A percentile compares a stretch with the other conserved stretches of the same genome.
Evolutionary conservation across 2,797 vertebrate genomes (phyloP).

Genomic region (Falco columbarius): DNA sequence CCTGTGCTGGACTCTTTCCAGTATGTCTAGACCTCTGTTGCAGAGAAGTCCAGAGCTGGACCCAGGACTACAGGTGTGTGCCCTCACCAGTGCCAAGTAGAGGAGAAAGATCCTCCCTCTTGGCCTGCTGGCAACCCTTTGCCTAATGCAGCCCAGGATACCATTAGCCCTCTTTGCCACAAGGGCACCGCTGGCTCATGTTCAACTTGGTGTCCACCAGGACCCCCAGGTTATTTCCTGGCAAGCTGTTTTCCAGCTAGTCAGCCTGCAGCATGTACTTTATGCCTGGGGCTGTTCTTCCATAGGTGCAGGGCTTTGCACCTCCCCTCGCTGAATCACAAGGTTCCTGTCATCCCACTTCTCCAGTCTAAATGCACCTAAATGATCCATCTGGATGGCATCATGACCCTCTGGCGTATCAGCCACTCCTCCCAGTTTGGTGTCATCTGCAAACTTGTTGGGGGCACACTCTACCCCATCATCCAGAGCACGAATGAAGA

Average conservation of each 20-base stretch:
- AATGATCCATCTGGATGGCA: not conserved
- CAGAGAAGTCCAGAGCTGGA: not conserved
- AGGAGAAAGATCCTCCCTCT: not conserved
- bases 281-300: not conserved
- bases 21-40: not conserved
- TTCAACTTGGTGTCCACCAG: not conserved
- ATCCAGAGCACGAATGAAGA: not conserved
- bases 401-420: accelerated
- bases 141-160: not conserved
- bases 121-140: not conserved
- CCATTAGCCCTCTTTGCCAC: not conserved
- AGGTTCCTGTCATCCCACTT: not conserved
- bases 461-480: not conserved
- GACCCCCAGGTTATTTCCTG: not conserved
- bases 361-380: not conserved
- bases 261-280: not conserved
- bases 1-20: not conserved
- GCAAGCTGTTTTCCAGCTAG: not conserved
- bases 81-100: not conserved
- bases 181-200: not conserved
- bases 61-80: not conserved
- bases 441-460: not conserved
- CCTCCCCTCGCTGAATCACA: not conserved
- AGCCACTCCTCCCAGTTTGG: not conserved
- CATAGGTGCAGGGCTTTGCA: not conserved